Percentiles rank a stretch among this genome's conserved stretches.
These are phyloP conservation scores for Epizoanthus stellaris DNA, from an alignment of 92 coral and sea anemone species.

Conservation along the genomic window DNA sequence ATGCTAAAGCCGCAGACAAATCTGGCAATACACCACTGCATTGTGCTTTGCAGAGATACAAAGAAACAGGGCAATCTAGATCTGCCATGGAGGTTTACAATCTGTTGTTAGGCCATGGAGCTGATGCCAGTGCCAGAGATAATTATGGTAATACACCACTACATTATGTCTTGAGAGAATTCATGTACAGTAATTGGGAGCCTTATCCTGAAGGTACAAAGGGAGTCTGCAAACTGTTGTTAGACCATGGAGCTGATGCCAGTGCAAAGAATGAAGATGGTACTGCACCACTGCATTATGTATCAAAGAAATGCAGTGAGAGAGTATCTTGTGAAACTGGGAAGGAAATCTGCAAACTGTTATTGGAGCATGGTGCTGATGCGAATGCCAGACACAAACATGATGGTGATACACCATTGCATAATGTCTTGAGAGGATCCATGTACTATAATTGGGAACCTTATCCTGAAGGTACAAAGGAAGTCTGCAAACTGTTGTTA, in stretches of 20 bases:
- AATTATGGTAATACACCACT: not conserved
- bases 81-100: not conserved
- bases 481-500: no score
- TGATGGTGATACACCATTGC: no score
- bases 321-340: not conserved
- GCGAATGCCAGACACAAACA: not conserved
- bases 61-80: no score
- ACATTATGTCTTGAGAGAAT: no score
- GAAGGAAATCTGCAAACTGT: not conserved
- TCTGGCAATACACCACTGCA: not conserved
- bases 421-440: no score
- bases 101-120: not conserved
- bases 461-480: no score
- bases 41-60: not conserved
- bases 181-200: no score
- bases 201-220: no score
- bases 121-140: not conserved
- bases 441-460: no score
- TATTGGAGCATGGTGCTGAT: not conserved
- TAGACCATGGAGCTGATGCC: no score
- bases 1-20: not conserved
- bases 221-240: no score
- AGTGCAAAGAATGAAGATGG: not conserved
- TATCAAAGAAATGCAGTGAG: not conserved
- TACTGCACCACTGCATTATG: not conserved